Conservation (phyloP, 2,113 vertebrate species). For the Passer montanus region DNA sequence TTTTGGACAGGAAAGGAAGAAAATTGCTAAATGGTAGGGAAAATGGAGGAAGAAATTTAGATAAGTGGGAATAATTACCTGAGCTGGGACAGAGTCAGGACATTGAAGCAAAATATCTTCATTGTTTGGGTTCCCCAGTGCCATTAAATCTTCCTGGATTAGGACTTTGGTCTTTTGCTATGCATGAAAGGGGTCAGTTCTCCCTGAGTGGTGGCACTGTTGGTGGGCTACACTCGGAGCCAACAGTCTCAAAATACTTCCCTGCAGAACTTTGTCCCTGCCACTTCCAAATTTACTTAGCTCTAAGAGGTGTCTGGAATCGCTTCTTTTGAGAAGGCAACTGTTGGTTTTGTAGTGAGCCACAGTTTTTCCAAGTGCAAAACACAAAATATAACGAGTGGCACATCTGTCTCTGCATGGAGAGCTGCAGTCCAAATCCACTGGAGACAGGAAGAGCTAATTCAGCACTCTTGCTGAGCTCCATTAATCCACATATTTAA, state of each 20-base stretch:
- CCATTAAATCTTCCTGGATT: background rate
- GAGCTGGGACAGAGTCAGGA: background rate
- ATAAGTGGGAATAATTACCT: slow-evolving; percentile 49
- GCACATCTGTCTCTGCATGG: slow-evolving; percentile 28
- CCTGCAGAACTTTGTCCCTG: background rate
- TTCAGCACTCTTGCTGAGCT: slow-evolving; percentile 58
- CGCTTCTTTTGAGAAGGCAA: background rate
- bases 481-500: slow-evolving; percentile 65
- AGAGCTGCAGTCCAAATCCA: slow-evolving; percentile 16
- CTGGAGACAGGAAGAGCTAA: slow-evolving; percentile 56
- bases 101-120: background rate
- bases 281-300: background rate
- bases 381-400: background rate
- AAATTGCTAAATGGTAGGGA: slow-evolving; percentile 10
- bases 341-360: slow-evolving; percentile 17
- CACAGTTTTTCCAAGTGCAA: background rate
- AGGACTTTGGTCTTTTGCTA: background rate
- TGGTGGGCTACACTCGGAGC: background rate
- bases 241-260: background rate
- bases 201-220: background rate
- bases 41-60: slow-evolving; percentile 56
- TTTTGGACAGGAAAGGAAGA: slow-evolving; percentile 7
- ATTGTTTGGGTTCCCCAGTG: background rate
- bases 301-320: background rate
- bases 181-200: background rate